Percentiles rank a stretch among this genome's conserved stretches.
Evolutionary conservation across 2,888 invertebrate genomes (phyloP).

Genomic region (Microdon myrmicae): DNA sequence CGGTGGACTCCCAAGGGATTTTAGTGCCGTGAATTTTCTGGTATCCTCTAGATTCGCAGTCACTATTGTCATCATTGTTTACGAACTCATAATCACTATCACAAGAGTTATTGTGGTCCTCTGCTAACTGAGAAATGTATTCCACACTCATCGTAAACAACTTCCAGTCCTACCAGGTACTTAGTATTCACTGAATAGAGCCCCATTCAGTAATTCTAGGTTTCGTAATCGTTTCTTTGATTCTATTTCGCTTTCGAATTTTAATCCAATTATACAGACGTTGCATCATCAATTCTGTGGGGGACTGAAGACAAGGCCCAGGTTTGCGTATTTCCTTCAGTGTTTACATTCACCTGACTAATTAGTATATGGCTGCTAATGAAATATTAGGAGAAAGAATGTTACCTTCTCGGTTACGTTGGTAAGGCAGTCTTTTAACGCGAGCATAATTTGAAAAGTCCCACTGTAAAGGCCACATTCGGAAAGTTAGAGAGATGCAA

Average conservation of each 20-base stretch:
- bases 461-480: no score
- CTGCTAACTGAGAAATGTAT: slow-evolving; percentile 22
- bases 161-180: neutral
- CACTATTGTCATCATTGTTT: slow-evolving; percentile 32
- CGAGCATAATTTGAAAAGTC: no score
- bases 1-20: neutral
- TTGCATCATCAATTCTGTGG: slow-evolving; percentile 37
- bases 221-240: slow-evolving; percentile 45
- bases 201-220: slow-evolving; percentile 42
- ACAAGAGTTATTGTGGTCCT: slow-evolving; percentile 41
- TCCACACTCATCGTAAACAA: slow-evolving; percentile 27
- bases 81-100: slow-evolving; percentile 47
- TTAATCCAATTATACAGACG: slow-evolving; percentile 45
- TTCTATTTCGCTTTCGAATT: slow-evolving; percentile 42
- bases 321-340: slow-evolving; percentile 4
- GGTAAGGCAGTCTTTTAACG: no score
- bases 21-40: slow-evolving; percentile 20
- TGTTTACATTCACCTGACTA: slow-evolving; percentile 39
- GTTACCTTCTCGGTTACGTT: no score
- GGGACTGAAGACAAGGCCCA: neutral
- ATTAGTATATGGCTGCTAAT: no score
- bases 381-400: no score
- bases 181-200: slow-evolving; percentile 36
- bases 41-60: slow-evolving; percentile 42
- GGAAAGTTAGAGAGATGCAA: no score